Evolutionary conservation across 2,113 vertebrate species (phyloP), one percentile per base, ranked within the genome.

Genomic region (Cynoglossus semilaevis): DNA sequence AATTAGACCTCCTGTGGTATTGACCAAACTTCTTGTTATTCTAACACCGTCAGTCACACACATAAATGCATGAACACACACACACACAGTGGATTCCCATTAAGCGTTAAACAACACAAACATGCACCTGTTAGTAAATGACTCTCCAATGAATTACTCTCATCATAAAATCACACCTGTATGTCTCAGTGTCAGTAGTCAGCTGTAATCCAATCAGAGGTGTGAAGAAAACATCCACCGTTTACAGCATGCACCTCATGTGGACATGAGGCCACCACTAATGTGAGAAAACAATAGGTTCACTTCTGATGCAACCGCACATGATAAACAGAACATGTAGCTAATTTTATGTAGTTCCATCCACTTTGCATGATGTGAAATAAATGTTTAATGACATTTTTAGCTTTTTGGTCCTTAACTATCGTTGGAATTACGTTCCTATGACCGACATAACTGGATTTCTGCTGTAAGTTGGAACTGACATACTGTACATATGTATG

Each of bases 101-200:
- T 13, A 48, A 13, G 29, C 11, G 11, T 9, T n/a, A 6, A 46
- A 51, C 49, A 34, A 53, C 60, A 69, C 45, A 65, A 72, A 68
- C 48, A 42, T 55, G 12, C 15, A 42, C 38, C 2, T 6, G 7
- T 0, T 8, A 29, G 51, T 9, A 50, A 64, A 50, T 46, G 53
- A 15, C 41, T 56, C 52, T 63, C 53, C 16, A 0, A 44, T 54
- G 70, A 58, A 15, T 51, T 4, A 10, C 40, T 53, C 42, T 50
- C 19, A 9, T 74, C 14, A 36, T 49, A n/a, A 14, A 43, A 70
- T 79, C 74, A 68, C 78, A 67, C 70, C 58, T 74, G 7, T 7
- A 38, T 40, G 19, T 7, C 0, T 52, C 45, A 1, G 41, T 15
- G 38, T 44, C 58, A 65, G 46, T 22, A 13, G 29, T 38, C 14